Base-by-base conservation (phyloP, 1,140 invertebrate genomes). In the Maconellicoccus hirsutus region DNA sequence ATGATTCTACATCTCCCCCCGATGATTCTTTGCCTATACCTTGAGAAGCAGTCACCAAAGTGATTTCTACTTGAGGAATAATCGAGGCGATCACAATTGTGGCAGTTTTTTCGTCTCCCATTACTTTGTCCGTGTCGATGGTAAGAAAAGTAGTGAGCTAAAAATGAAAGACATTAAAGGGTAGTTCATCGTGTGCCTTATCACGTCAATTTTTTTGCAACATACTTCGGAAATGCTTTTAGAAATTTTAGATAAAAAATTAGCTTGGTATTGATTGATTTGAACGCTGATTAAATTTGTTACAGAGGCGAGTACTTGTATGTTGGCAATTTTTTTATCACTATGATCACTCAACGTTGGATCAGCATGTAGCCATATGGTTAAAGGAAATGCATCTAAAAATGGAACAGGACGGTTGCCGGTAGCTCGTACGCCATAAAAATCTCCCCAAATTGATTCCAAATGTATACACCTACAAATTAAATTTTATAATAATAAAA, bases 391-490 rank as follows among this genome's bases (percentile, higher is more conserved):
- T 1, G 94, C 91, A 78, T 97, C 94, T 7, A 97, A 80, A 78
- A 97, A 90, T 1, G 94, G 90, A 38, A 93, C 86, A 0, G 92
- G 87, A 75, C 88, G 85, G 75, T 84, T 86, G 23, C 84, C 86
- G 21, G 89, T 85, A 0, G 89, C 88, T 42, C 87, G 80, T n/a
- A 89, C 88, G 0, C 90, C 89, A 72, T 86, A 84, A 79, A 96
- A 96, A 79, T 98, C 94, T 4, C 90, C 87, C 93, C 93, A 97
- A 38, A 96, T 84, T 0, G 94, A 93, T 78, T 97, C 94, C 21
- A 93, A 81, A 75, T 86, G 85, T 16, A 92, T 84, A 77, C 90
- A 93, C 76, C 76, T 77, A 70, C 42, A 73, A 73, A 73, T 71
- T 71, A 73, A 70, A 66, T 70, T 38, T 42, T n/a, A 29, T 70